These are phyloP conservation scores for Nemoura dubitans DNA, from an alignment of 2,888 invertebrate genomes.

Conservation along the genomic window DNA sequence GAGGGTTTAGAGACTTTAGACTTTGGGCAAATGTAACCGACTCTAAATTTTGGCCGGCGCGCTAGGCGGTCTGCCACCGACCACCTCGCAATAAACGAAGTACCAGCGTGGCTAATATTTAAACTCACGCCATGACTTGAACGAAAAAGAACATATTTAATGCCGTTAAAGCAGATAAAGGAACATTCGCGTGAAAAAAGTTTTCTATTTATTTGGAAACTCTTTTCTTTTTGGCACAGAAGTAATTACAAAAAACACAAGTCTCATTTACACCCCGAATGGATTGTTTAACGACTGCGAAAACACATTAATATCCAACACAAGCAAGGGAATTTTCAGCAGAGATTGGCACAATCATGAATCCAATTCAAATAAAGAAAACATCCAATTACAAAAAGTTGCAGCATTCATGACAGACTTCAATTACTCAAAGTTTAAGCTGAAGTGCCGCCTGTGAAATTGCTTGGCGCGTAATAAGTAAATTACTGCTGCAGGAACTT, in stretches of 20 bases:
- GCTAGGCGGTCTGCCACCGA: neutral
- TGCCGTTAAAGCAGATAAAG: neutral
- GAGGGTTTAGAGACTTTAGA: too few relatives aligned
- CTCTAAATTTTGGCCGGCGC: neutral
- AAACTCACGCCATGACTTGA: too few relatives aligned
- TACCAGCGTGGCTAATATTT: too few relatives aligned
- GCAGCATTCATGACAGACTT: neutral
- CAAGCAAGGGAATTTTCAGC: neutral
- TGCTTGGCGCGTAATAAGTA: constrained; percentile 25
- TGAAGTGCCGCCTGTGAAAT: neutral
- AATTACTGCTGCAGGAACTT: constrained; percentile 23
- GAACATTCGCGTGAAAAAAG: neutral
- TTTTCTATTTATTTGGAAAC: neutral
- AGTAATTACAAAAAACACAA: neutral
- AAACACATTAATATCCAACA: neutral
- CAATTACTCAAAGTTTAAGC: neutral
- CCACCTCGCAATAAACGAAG: neutral
- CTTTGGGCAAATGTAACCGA: neutral
- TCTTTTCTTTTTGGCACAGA: neutral
- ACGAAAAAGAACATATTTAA: neutral
- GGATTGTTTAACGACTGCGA: neutral
- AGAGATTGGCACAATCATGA: neutral
- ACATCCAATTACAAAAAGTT: neutral
- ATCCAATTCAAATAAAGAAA: constrained; percentile 7
- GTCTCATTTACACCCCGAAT: neutral